Conservation (phyloP, 2,888 invertebrate species). For the Ephialtes manifestator region DNA sequence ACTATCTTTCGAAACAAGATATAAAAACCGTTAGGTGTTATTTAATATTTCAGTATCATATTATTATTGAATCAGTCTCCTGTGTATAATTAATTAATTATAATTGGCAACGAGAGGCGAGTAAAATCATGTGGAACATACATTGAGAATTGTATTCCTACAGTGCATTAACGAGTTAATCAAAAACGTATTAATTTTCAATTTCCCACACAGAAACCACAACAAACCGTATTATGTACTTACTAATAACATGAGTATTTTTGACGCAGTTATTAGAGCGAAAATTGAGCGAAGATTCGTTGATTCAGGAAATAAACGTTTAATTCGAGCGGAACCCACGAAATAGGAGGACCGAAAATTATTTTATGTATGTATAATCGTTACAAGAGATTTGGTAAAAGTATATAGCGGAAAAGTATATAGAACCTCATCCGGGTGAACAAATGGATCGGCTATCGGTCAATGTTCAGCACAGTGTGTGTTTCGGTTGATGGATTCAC, state of each 20-base stretch:
- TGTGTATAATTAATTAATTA: neutral
- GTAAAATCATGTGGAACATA: neutral
- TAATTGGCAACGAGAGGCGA: neutral
- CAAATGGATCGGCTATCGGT: slow-evolving; percentile 34
- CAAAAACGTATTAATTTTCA: neutral
- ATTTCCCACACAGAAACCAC: slow-evolving; percentile 1
- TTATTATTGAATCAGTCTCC: neutral
- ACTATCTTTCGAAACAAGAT: no score
- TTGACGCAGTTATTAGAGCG: slow-evolving; percentile 3
- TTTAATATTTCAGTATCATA: neutral
- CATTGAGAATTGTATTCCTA: neutral
- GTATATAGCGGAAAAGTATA: neutral
- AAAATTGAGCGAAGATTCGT: slow-evolving; percentile 18
- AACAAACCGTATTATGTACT: slow-evolving; percentile 7
- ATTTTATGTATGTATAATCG: slow-evolving; percentile 11
- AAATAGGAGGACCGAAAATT: slow-evolving; percentile 28
- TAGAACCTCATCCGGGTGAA: slow-evolving; percentile 3
- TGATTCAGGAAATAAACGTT: slow-evolving; percentile 28
- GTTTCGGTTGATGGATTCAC: slow-evolving; percentile 27
- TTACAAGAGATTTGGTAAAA: neutral
- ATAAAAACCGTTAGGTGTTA: no score
- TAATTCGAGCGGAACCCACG: slow-evolving; percentile 24
- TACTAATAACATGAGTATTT: slow-evolving; percentile 11
- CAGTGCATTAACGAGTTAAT: slow-evolving; percentile 1
- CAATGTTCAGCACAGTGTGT: slow-evolving; percentile 1